Evolutionary conservation across 30 jellyfish, hydroid and myxozoan genomes (phyloP), one percentile per base, ranked within the genome.

Genomic region (Pseudorhiza aurosa): DNA sequence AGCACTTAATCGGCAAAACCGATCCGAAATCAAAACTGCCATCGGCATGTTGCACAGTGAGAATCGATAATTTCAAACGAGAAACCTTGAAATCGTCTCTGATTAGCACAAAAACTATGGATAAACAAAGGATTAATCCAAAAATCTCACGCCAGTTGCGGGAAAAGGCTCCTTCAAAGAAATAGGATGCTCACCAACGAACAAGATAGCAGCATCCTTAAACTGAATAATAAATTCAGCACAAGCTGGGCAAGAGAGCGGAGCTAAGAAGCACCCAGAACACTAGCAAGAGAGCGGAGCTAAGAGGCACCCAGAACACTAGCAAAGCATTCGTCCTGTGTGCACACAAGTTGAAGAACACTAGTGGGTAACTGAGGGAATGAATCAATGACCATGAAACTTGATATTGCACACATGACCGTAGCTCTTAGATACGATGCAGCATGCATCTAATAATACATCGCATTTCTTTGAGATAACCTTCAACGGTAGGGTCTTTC

Each of bases 21-120:
- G 24, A 53, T 22, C 24, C 5, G 36, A 53, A 53, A 53, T 53
- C 36, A 17, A 53, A 53, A 12, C 35, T 18, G 14, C n/a, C 24
- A n/a, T 53, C 67, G 67, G 67, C 67, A 53, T 8, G n/a, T 10
- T 53, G 12, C 67, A 53, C 67, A 53, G 67, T 53, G 36, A 53
- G 67, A 53, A 53, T 53, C 67, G n/a, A 22, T 53, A 53, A 53
- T 53, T 53, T 19, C 67, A 53, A 53, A 1, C n/a, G 29, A 53
- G 24, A 47, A 53, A 18, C 67, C 67, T 53, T 53, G 35, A 53
- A n/a, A 53, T 17, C 67, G 19, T 7, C 9, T 33, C 67, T 53
- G 37, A 53, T 53, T 53, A 53, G n/a, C 67, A 12, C 22, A 1
- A 36, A 53, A 19, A 53, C 19, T 36, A 19, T 10, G 35, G 67